Evolutionary conservation across 2,888 invertebrate genomes (phyloP).

Genomic region (Dione vanillae): DNA sequence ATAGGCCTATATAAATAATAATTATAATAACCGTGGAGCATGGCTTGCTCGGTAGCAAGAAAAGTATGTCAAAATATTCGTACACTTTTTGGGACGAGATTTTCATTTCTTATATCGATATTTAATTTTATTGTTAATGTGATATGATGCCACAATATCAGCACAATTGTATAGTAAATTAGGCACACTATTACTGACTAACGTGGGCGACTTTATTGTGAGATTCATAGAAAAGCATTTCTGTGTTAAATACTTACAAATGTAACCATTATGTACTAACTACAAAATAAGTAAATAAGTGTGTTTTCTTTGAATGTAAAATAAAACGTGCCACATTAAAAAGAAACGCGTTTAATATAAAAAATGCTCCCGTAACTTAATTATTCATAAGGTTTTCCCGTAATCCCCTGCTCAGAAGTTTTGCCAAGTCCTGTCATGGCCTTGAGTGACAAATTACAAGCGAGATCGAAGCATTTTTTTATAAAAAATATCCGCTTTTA

Average conservation of each 20-base stretch:
- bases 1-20: too few relatives aligned
- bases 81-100: too few relatives aligned
- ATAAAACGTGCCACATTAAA: conserved; percentile 60
- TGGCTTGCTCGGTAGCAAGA: too few relatives aligned
- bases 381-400: conserved; percentile 78
- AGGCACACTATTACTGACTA: too few relatives aligned
- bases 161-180: too few relatives aligned
- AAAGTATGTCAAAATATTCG: too few relatives aligned
- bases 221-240: too few relatives aligned
- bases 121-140: too few relatives aligned
- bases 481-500: conserved; percentile 52
- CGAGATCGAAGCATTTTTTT: conserved; percentile 61
- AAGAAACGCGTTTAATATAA: conserved; percentile 59
- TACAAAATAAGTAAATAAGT: background rate
- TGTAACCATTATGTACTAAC: background rate
- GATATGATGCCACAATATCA: too few relatives aligned
- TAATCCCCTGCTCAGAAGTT: conserved; percentile 68
- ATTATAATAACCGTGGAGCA: too few relatives aligned
- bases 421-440: conserved; percentile 68
- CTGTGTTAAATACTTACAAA: background rate
- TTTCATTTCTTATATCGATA: too few relatives aligned
- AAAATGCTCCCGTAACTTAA: conserved; percentile 73
- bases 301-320: conserved; percentile 58
- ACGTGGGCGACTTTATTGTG: too few relatives aligned
- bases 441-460: conserved; percentile 78